Base-by-base conservation (phyloP, 1,140 invertebrate genomes). In the Charaxes varanes region DNA sequence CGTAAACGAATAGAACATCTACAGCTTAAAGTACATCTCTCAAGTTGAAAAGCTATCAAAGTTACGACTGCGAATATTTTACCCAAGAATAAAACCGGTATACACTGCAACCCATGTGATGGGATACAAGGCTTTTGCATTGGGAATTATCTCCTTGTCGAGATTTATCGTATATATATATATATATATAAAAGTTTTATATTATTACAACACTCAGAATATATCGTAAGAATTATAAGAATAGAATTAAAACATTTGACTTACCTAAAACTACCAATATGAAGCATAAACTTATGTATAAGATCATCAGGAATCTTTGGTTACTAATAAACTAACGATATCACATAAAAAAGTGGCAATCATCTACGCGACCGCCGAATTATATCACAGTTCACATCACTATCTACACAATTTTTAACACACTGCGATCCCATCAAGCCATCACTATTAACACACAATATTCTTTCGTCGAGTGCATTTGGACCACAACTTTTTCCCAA, bases 221-320 rank as follows among this genome's bases (percentile, higher is more conserved):
- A n/a, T n/a, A n/a, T n/a, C n/a, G n/a, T n/a, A n/a, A n/a, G n/a
- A n/a, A n/a, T n/a, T n/a, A n/a, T n/a, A n/a, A n/a, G n/a, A n/a
- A n/a, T 10, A 18, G 15, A 18, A 18, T 5, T 0, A 16, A n/a
- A n/a, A n/a, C n/a, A n/a, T n/a, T n/a, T n/a, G 34, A 77, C 78
- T 82, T 34, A 82, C 78, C 78, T 82, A 82, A 78, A 69, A 82
- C 78, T 80, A 82, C 76, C 62, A 82, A 72, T 80, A 82, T 82
- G 60, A 82, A 82, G 74, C 78, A 82, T 71, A 82, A 68, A 68
- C 73, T 79, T 74, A 82, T 82, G 71, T 82, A 82, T 61, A 82
- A 82, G 78, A 82, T 82, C 78, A 82, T 82, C 55, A 82, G 78
- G 78, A 82, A 69, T 82, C 74, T 79, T 82, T 82, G 74, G 78